phyloP scores from a whole-genome alignment of 2,888 invertebrate species.

The Amphipoea oculea region DNA sequence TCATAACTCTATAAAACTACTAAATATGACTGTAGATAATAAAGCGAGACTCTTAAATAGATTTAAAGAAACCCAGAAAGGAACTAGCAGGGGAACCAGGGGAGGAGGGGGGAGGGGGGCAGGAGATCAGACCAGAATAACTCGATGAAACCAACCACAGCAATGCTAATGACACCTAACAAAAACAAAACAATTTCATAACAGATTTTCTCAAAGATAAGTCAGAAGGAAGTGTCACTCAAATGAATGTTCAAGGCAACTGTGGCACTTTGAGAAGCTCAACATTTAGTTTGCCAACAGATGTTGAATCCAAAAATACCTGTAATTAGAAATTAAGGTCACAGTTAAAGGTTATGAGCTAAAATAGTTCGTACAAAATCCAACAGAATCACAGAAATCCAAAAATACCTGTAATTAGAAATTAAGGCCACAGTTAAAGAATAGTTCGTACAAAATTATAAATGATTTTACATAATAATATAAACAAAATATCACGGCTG shows the following conservation, averaged over 20 bases:
- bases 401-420: constrained; percentile 28
- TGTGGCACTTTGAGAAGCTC: constrained; percentile 22
- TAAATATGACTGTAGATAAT: neutral
- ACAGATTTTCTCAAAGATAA: constrained; percentile 45
- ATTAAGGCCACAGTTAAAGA: constrained; percentile 20
- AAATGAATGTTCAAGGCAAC: constrained; percentile 50
- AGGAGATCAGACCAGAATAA: no score
- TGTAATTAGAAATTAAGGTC: constrained; percentile 28
- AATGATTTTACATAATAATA: neutral
- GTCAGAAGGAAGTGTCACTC: constrained; percentile 52
- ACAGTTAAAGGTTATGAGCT: constrained; percentile 6
- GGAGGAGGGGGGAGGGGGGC: no score
- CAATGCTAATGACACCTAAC: constrained; percentile 41
- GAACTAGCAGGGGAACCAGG: no score
- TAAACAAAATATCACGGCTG: neutral
- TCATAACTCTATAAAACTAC: no score
- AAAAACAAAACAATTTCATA: constrained; percentile 50
- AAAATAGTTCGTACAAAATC: constrained; percentile 5
- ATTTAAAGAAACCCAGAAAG: constrained; percentile 3
- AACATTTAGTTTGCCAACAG: constrained; percentile 37
- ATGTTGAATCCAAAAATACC: constrained; percentile 30
- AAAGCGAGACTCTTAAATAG: neutral
- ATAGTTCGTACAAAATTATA: constrained; percentile 16
- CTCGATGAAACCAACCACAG: neutral
- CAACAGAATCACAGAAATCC: constrained; percentile 2